Conservation (phyloP, 2,797 vertebrate species). For the Spea hammondii region DNA sequence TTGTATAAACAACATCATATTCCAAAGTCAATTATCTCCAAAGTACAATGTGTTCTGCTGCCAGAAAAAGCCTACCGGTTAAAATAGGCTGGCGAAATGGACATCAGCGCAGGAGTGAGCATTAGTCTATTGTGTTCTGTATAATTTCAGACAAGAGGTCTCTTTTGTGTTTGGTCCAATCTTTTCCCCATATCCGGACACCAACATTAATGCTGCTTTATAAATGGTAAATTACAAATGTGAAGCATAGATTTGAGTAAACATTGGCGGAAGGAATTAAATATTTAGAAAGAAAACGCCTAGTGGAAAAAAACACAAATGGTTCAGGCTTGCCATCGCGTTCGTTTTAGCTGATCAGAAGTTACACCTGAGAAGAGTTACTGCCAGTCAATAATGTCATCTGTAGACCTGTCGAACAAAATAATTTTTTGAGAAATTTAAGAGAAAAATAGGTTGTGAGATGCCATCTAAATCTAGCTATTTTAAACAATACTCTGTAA, state of each 20-base stretch:
- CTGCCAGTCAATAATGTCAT: not conserved
- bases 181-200: conserved; percentile 46
- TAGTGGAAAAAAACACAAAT: conserved; percentile 65
- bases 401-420: not conserved
- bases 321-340: conserved; percentile 54
- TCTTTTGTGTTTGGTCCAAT: conserved; percentile 50
- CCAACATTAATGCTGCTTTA: conserved; percentile 62
- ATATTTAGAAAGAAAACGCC: conserved; percentile 49
- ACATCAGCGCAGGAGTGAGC: conserved; percentile 63
- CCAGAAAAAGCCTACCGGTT: conserved; percentile 63
- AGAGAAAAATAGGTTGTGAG: not conserved
- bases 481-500: not conserved
- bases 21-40: conserved; percentile 73
- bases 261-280: conserved; percentile 63
- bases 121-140: conserved; percentile 65
- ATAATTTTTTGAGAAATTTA: not conserved
- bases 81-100: conserved; percentile 64
- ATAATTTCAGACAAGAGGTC: conserved; percentile 64
- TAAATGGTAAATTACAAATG: conserved; percentile 66
- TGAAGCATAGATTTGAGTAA: conserved; percentile 31
- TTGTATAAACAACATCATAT: conserved; percentile 72
- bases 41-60: conserved; percentile 72
- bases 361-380: not conserved
- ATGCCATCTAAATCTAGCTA: not conserved
- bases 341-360: not conserved